Base-by-base conservation (phyloP, 2,113 vertebrate species). In the Zeus faber region DNA sequence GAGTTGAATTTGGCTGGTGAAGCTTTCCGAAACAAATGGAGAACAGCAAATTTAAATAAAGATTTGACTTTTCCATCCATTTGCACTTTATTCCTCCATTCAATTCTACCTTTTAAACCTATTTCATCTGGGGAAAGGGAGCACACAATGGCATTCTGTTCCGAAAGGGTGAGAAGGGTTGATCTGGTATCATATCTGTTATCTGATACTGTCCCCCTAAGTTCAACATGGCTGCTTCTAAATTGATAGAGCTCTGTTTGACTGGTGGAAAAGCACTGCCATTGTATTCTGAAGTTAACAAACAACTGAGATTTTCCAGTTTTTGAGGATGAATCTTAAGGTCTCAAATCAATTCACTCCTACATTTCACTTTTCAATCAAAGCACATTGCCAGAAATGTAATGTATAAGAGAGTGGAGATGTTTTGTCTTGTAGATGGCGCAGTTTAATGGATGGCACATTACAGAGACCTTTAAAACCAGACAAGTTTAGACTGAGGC, bases 401-500 rank as follows among this genome's bases (percentile, higher is more conserved):
- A n/a, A n/a, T n/a, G n/a, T 16, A 23, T 7, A 52, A 58, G 26
- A 37, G 27, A 45, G 11, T 3, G 23, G 37, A 41, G 53, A 35
- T 57, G 48, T 57, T 45, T 52, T 48, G 64, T 66, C 60, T 57
- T 61, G 62, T 63, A 47, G 48, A 56, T 41, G 49, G 60, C 20
- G 31, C 23, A 51, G 6, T n/a, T 25, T 9, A 49, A 26, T 9
- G 52, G 45, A 70, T 22, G 49, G 39, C 13, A 8, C 27, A 20
- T 23, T 56, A 39, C 50, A 46, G 54, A 64, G 55, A 70, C 55
- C 60, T 68, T 14, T 55, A 40, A 22, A 45, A 52, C 27, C 17
- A 49, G 74, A 60, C 67, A 70, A 73, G 82, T 78, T 70, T 46
- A 27, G 68, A 71, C 75, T 59, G 2, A 55, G 73, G 57, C 64